Evolutionary conservation across 2,113 vertebrate species (phyloP).

Genomic region (Oryzias melastigma): DNA sequence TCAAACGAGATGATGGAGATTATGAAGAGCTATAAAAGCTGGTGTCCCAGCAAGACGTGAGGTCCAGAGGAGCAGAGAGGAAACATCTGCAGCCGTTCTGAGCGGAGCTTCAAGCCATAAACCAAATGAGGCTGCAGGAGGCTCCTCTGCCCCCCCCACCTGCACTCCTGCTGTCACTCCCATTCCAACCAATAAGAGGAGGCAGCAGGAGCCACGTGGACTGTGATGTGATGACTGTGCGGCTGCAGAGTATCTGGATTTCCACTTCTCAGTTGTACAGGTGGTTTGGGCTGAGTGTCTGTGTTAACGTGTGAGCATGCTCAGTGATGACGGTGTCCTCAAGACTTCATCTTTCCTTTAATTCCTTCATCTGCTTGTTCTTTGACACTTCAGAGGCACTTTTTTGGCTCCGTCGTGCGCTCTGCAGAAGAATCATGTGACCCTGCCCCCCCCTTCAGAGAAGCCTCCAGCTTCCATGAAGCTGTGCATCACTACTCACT

Average conservation of each 20-base stretch:
- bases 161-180: slow-evolving; percentile 45
- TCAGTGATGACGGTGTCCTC: slow-evolving; percentile 32
- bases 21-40: slow-evolving; percentile 90
- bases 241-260: slow-evolving; percentile 8
- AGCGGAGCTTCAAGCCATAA: slow-evolving; percentile 63
- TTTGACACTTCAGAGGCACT: slow-evolving; percentile 1
- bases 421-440: slow-evolving; percentile 20
- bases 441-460: slow-evolving; percentile 6
- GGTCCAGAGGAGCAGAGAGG: neutral
- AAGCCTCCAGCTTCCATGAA: no score
- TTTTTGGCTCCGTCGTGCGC: slow-evolving; percentile 6
- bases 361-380: slow-evolving; percentile 17
- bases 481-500: no score
- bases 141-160: slow-evolving; percentile 22
- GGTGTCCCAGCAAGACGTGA: neutral
- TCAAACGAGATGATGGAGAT: slow-evolving; percentile 83
- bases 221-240: slow-evolving; percentile 1
- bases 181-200: slow-evolving; percentile 33
- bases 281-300: slow-evolving; percentile 46
- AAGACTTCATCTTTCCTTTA: neutral
- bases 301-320: slow-evolving; percentile 59
- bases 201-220: slow-evolving; percentile 10
- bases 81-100: slow-evolving; percentile 18
- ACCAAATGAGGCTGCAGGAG: slow-evolving; percentile 24
- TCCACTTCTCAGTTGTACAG: slow-evolving; percentile 30